Conservation (phyloP, 2,888 invertebrate genomes). For the Cryptocephalus primarius region DNA sequence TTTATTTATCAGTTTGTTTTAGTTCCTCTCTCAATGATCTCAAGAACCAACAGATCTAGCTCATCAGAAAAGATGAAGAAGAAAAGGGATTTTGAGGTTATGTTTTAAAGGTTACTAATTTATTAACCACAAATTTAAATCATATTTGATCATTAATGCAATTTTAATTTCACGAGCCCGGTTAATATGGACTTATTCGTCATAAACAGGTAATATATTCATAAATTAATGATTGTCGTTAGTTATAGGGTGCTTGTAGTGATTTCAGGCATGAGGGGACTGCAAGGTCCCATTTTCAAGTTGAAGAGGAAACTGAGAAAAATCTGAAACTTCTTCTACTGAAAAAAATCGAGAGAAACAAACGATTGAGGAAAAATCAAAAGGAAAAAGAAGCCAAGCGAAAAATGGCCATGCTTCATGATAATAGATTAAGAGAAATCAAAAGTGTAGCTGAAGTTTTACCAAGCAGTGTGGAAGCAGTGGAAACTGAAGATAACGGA, state of each 20-base stretch:
- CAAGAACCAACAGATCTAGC: too few relatives aligned
- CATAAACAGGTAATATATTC: neutral
- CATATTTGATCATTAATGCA: too few relatives aligned
- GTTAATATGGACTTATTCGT: neutral
- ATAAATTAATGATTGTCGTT: neutral
- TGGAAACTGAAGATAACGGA: conserved; percentile 9
- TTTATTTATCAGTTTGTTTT: too few relatives aligned
- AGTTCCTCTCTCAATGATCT: too few relatives aligned
- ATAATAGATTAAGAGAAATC: conserved; percentile 16
- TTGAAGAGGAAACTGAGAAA: conserved; percentile 41
- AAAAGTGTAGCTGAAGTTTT: too few relatives aligned
- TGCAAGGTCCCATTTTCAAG: conserved; percentile 26
- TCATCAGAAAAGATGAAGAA: too few relatives aligned
- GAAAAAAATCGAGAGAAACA: conserved; percentile 48
- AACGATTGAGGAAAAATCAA: conserved; percentile 32
- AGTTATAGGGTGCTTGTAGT: neutral
- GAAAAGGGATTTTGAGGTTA: too few relatives aligned
- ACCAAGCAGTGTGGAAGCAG: too few relatives aligned
- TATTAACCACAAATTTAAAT: too few relatives aligned
- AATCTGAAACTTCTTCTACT: conserved; percentile 48
- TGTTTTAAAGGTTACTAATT: too few relatives aligned
- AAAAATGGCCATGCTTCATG: conserved; percentile 25
- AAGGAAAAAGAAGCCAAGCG: conserved; percentile 28
- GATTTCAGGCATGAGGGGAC: conserved; percentile 38
- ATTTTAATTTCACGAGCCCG: too few relatives aligned